A percentile compares a stretch with the other conserved stretches of the same genome.
phyloP scores from a whole-genome alignment of 2,888 invertebrate genomes.

The Apodemia mormo region DNA sequence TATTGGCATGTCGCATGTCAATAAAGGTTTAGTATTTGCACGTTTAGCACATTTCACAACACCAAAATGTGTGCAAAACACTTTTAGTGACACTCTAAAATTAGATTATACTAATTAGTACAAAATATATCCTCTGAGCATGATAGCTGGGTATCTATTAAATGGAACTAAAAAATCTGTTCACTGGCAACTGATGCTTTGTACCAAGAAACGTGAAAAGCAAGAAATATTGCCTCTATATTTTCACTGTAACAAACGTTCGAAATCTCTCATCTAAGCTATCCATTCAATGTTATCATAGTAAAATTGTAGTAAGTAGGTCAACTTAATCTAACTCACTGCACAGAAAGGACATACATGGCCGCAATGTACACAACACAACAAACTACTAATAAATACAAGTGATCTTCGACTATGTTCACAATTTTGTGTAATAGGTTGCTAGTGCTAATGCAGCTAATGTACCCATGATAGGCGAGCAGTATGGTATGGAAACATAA shows the following conservation, averaged over 20 bases:
- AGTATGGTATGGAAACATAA: too few relatives aligned
- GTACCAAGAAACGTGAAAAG: neutral
- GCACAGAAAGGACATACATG: too few relatives aligned
- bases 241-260: neutral
- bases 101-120: neutral
- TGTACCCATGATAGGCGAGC: too few relatives aligned
- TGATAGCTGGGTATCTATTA: neutral
- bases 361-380: too few relatives aligned
- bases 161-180: neutral
- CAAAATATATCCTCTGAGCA: neutral
- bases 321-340: too few relatives aligned
- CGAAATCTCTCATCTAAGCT: neutral
- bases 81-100: neutral
- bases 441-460: too few relatives aligned
- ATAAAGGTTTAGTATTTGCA: constrained; percentile 54
- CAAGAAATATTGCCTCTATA: neutral
- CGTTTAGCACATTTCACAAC: constrained; percentile 62
- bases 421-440: too few relatives aligned
- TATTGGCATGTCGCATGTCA: constrained; percentile 70
- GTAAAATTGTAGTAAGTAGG: too few relatives aligned
- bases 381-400: too few relatives aligned
- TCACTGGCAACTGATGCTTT: neutral
- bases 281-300: neutral
- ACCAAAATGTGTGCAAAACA: constrained; percentile 42
- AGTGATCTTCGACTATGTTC: too few relatives aligned